Conservation (phyloP, 2,113 vertebrate species). For the Aspidoscelis tigris region DNA sequence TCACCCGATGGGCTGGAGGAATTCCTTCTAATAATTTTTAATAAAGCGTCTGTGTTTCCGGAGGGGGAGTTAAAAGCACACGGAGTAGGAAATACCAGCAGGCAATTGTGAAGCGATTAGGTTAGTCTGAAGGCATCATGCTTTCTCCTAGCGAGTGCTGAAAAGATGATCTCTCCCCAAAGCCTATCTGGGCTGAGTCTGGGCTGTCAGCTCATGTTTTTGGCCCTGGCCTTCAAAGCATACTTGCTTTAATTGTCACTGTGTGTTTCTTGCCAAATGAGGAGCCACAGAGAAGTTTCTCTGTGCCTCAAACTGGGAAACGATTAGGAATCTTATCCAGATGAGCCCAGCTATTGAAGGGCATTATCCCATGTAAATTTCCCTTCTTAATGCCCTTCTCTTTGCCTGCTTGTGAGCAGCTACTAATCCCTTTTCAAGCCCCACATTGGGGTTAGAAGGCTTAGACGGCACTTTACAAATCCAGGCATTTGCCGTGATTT, state of each 20-base stretch:
- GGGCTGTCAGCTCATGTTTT: constrained; percentile 13
- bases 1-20: constrained; percentile 36
- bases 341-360: not conserved
- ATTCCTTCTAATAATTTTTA: constrained; percentile 47
- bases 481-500: not conserved
- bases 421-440: not conserved
- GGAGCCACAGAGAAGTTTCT: constrained; percentile 30
- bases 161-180: constrained; percentile 37
- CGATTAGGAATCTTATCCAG: not conserved
- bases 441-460: not conserved
- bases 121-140: constrained; percentile 19
- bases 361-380: constrained; percentile 15
- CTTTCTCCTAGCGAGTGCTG: constrained; percentile 23
- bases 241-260: constrained; percentile 5
- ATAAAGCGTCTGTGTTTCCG: constrained; percentile 1
- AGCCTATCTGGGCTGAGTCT: not conserved
- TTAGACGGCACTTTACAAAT: not conserved
- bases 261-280: constrained; percentile 30
- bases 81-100: constrained; percentile 49
- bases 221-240: constrained; percentile 41
- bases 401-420: not conserved
- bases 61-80: constrained; percentile 44
- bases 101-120: constrained; percentile 48
- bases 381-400: constrained; percentile 23
- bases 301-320: constrained; percentile 24